These are phyloP conservation scores for Drosophila jambulina DNA, from an alignment of 1,140 invertebrate species.

Conservation along the genomic window DNA sequence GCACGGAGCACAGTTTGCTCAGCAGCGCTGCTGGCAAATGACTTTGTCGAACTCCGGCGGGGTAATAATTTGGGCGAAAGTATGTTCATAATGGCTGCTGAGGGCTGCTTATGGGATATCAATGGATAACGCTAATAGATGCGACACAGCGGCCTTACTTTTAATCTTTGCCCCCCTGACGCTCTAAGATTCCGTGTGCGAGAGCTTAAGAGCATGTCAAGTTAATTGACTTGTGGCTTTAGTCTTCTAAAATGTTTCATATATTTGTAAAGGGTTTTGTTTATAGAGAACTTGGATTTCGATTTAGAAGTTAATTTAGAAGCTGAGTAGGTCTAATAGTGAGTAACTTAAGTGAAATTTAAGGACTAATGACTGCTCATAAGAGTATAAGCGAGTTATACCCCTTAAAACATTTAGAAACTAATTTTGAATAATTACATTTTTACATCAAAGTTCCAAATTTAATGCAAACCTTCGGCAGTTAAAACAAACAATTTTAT, in stretches of 20 bases:
- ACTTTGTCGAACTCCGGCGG: conserved; percentile 49
- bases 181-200: background rate
- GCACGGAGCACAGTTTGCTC: conserved; percentile 25
- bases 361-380: background rate
- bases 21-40: conserved; percentile 34
- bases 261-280: background rate
- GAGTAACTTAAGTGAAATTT: background rate
- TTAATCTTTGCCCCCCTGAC: conserved; percentile 16
- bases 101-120: conserved; percentile 38
- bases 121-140: conserved; percentile 49
- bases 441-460: background rate
- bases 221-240: conserved; percentile 9
- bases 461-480: background rate
- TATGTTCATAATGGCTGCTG: conserved; percentile 38
- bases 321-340: background rate
- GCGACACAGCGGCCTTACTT: conserved; percentile 25
- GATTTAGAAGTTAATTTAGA: background rate
- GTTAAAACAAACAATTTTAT: background rate
- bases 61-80: conserved; percentile 40
- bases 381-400: background rate
- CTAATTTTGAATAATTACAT: background rate
- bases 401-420: background rate
- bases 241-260: background rate
- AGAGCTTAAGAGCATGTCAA: conserved; percentile 1
- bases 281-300: background rate